Base-by-base conservation (phyloP, 2,113 vertebrate species). In the Sprattus sprattus region DNA sequence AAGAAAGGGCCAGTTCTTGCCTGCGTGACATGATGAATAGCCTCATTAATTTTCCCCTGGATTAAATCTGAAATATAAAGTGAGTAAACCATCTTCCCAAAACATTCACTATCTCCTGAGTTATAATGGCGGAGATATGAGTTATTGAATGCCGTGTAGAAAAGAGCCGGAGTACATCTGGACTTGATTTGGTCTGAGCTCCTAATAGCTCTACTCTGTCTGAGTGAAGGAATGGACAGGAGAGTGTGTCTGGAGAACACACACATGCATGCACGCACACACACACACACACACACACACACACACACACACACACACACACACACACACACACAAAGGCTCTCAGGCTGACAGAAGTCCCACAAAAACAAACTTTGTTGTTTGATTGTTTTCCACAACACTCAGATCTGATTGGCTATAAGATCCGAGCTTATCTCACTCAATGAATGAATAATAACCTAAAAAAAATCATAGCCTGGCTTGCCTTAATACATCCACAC, bases 141-240 rank as follows among this genome's bases (percentile, higher is more conserved):
- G 86, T 89, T 90, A 91, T 91, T 89, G 89, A 87, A 89, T 88
- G 87, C 84, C 64, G 57, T 87, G 86, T 89, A 86, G 89, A 32
- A 89, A 90, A 90, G 87, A 90, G 88, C 89, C 88, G 86, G n/a
- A 85, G 87, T 83, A 91, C 91, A 91, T 91, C 91, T 91, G 89
- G 88, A 87, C 89, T 84, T 89, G 71, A 89, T 91, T 90, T 86
- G 86, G 88, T 85, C 85, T 82, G 86, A 89, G 85, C 85, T 52
- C 82, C 90, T 90, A 91, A 91, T 86, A 88, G 88, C 85, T 88
- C 81, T 85, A 16, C 64, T 88, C 86, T 49, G 82, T 89, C 86
- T 88, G 88, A 87, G 83, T 78, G 71, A 78, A 78, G 71, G 71
- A 39, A 39, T 39, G 25, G 71, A 78, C 71, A 78, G 3, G 11